Evolutionary conservation across 2,888 invertebrate genomes (phyloP).

Genomic region (Creontiades dilutus): DNA sequence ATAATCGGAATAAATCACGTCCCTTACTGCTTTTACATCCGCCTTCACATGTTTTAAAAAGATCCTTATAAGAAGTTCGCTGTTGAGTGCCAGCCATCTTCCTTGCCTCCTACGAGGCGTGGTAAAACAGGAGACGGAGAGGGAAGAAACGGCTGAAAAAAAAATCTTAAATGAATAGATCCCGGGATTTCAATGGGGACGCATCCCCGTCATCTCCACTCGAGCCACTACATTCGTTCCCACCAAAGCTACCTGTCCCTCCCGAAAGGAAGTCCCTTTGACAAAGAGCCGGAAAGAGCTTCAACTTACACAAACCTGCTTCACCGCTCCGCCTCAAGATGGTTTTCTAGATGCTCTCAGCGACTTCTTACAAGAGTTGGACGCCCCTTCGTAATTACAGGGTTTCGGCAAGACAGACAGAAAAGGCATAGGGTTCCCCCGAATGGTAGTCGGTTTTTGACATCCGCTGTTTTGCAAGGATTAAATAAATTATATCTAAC

Average conservation of each 20-base stretch:
- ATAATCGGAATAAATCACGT: not conserved
- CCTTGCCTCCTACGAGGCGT: conserved; percentile 13
- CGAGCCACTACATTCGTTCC: conserved; percentile 50
- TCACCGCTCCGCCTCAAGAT: conserved; percentile 53
- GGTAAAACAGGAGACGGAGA: conserved; percentile 42
- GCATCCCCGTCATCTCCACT: conserved; percentile 55
- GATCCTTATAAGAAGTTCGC: not conserved
- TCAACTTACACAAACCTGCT: conserved; percentile 66
- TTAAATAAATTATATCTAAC: conserved; percentile 6
- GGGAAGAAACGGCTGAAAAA: conserved; percentile 42
- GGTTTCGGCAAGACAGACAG: conserved; percentile 32
- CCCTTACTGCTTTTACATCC: not conserved
- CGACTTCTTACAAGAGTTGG: conserved; percentile 54
- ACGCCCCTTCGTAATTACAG: conserved; percentile 31
- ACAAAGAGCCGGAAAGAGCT: conserved; percentile 67
- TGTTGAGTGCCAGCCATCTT: conserved; percentile 40
- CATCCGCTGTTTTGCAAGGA: conserved; percentile 49
- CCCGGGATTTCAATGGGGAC: conserved; percentile 54
- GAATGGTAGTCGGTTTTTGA: conserved; percentile 29
- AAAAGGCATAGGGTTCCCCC: conserved; percentile 18
- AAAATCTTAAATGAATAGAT: conserved; percentile 64
- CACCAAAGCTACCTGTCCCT: conserved; percentile 56
- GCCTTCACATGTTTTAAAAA: not conserved
- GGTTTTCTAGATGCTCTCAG: not conserved
- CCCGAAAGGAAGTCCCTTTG: conserved; percentile 1